Evolutionary conservation across 1,140 invertebrate genomes (phyloP), one percentile per base, ranked within the genome.

Genomic region (Ips nitidus): DNA sequence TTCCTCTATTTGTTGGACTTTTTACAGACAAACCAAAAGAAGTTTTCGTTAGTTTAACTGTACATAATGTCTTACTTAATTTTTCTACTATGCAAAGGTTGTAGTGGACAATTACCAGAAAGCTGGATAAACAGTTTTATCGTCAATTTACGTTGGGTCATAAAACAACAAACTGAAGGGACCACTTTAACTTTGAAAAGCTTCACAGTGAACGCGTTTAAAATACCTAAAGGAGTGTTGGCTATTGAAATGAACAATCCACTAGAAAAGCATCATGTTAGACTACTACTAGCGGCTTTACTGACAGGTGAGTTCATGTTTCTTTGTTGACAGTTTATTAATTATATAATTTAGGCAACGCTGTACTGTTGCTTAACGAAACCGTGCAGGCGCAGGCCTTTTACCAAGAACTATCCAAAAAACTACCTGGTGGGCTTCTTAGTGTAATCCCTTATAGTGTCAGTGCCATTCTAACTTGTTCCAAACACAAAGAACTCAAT

Each of bases 181-280:
- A 2, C 43, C 47, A 52, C 42, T 69, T n/a, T 52, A 60, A 64
- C 39, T 72, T 8, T 68, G 52, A 58, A 58, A 71, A 52, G 55
- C 47, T 74, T 41, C 38, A 71, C 69, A 50, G 59, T 75, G 36
- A 59, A 8, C 4, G 53, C 60, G 22, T 50, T 65, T 4, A 56
- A 59, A 59, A 69, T 71, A 52, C 69, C 73, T 47, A 57, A 56
- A 41, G 75, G 75, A 52, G 50, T 75, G 8, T 52, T 76, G 36
- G 61, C 52, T 8, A 66, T 75, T 39, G 66, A 72, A 55, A 65
- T 36, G 37, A 4, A 57, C 60, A 7, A 43, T n/a, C 7, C 41
- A 65, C n/a, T 62, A 43, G 37, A 66, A 69, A 1, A 42, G 41
- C 64, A 73, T 55, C 39, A 37, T 52, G 40, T 57, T 65, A 57